Percentiles rank a stretch among this genome's conserved stretches.
Conservation (phyloP, 2,797 vertebrate genomes). For the Melanotaenia pygmaea region DNA sequence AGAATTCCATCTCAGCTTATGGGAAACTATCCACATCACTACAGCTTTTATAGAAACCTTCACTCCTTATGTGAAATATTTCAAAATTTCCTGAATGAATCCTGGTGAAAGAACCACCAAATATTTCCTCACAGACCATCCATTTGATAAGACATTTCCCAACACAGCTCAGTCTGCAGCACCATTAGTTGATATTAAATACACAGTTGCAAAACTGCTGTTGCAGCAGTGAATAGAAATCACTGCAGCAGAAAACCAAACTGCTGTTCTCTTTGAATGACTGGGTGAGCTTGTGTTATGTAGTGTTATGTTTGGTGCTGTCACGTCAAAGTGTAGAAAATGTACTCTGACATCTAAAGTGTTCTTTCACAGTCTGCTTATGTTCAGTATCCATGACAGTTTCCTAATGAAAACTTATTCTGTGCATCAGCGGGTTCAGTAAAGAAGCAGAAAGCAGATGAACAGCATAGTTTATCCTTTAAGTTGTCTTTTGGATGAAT, state of each 20-base stretch:
- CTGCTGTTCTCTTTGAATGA: not conserved
- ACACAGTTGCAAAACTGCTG: not conserved
- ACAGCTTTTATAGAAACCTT: conserved; percentile 12
- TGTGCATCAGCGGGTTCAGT: not conserved
- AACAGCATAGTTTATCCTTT: not conserved
- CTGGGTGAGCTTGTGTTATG: not conserved
- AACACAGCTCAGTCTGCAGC: conserved; percentile 2
- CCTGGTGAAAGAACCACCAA: not conserved
- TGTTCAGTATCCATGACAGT: not conserved
- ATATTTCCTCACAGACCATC: not conserved
- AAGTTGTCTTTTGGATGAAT: not conserved
- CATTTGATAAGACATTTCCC: conserved; percentile 17
- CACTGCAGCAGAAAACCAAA: conserved; percentile 1
- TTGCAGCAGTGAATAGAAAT: not conserved
- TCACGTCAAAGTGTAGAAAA: not conserved
- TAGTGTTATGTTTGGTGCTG: not conserved
- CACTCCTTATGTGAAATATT: not conserved
- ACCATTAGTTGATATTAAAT: conserved; percentile 1
- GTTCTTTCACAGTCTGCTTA: not conserved
- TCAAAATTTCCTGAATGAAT: not conserved
- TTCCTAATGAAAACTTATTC: not conserved
- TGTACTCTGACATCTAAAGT: not conserved
- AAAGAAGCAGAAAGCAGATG: not conserved
- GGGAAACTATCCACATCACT: conserved; percentile 13
- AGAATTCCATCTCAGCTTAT: conserved; percentile 47